phyloP scores from a whole-genome alignment of 2,113 vertebrate genomes.

The Engraulis encrasicolus region DNA sequence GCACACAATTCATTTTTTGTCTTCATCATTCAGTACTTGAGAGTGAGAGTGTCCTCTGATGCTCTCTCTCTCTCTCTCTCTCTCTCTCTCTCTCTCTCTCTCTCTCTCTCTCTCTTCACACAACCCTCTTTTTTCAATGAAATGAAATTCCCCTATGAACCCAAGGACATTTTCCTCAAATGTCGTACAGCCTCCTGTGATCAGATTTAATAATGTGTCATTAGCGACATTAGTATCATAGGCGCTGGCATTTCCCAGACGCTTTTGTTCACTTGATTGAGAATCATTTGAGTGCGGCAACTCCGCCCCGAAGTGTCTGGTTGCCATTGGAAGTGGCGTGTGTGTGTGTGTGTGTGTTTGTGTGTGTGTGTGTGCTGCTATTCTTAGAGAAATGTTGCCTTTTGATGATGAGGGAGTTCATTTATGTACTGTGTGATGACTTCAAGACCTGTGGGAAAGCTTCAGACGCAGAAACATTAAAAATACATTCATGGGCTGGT shows the following conservation, averaged over 20 bases:
- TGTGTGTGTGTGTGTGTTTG: no score
- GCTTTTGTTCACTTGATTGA: not conserved
- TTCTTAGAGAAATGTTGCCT: not conserved
- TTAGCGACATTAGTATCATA: not conserved
- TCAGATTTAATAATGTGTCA: conserved; percentile 13
- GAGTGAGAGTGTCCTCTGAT: not conserved
- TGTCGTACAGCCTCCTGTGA: conserved; percentile 2
- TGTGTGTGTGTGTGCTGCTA: not conserved
- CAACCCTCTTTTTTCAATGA: no score
- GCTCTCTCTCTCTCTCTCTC: not conserved
- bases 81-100: not conserved
- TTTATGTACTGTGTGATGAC: conserved; percentile 12
- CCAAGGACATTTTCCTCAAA: not conserved
- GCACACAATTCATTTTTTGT: not conserved
- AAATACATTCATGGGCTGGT: conserved; percentile 44
- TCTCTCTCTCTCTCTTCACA: not conserved
- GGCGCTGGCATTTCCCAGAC: not conserved
- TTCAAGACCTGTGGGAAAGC: conserved; percentile 24
- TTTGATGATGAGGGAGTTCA: not conserved
- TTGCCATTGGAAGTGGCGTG: no score
- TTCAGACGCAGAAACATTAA: conserved; percentile 28
- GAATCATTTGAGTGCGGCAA: not conserved
- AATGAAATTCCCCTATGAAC: not conserved
- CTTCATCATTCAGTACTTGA: not conserved
- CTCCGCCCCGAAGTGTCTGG: not conserved